Evolutionary conservation across 1,140 invertebrate genomes (phyloP), one percentile per base, ranked within the genome.

Genomic region (Aphidius ervi): DNA sequence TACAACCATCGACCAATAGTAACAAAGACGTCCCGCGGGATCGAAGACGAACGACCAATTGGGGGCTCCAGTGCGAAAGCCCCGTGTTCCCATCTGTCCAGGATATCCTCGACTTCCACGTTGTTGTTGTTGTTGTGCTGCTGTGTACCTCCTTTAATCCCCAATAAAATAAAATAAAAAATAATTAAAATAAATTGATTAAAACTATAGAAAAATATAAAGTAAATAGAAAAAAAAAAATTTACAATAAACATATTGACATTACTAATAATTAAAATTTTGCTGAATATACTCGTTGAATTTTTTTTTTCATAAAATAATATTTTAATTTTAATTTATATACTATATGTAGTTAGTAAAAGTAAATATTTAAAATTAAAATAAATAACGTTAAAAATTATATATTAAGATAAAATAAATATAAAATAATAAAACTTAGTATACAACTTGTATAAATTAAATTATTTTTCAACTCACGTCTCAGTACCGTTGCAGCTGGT

Each of bases 1-100:
- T 45, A 98, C 96, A 46, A 98, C 92, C 88, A 96, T 93, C 65
- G 93, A 95, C 94, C 94, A 96, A 74, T 96, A 95, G 81, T 96
- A 96, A 81, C 92, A 95, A 37, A 95, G 85, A 42, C 93, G 84
- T 64, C 93, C 93, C 56, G 93, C 92, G 10, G 91, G 91, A 82
- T 95, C 93, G 77, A 95, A 95, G 48, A 94, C 93, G 78, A 96
- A 95, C 41, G 92, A 93, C 89, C 92, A 93, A 69, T 91, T 88
- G 59, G 88, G 86, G 6, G 84, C 81, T 39, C 82, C 80, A 5
- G 81, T 77, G 39, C 81, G 73, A 60, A 83, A 79, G 42, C 80
- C 74, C 56, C 71, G 68, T 10, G 70, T 58, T 31, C 78, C 78
- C 8, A 76, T 65, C 59, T 77, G 77, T 8, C 75, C 76, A 7